phyloP scores from a whole-genome alignment of 2,797 vertebrate species.

The Phalloptychus januarius region DNA sequence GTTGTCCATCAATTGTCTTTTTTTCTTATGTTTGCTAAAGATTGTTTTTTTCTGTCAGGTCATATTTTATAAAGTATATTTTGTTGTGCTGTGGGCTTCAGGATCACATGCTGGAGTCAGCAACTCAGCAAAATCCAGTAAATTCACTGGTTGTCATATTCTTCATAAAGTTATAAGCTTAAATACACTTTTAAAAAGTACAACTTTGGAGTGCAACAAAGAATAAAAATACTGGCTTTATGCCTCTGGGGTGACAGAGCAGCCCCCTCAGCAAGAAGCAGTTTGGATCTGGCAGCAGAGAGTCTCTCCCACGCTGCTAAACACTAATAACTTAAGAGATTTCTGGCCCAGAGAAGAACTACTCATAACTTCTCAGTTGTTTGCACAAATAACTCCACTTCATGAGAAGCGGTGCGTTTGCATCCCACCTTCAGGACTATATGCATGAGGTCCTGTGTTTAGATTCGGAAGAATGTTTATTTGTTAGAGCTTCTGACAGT shows the following conservation, averaged over 20 bases:
- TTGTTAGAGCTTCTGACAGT: not conserved
- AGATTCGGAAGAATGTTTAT: not conserved
- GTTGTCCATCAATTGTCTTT: not conserved
- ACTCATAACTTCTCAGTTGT: constrained; percentile 28
- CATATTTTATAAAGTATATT: not conserved
- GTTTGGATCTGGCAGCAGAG: constrained; percentile 32
- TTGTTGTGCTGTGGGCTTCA: not conserved
- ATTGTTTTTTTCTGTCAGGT: not conserved
- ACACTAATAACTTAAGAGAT: constrained; percentile 48
- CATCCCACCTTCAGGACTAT: constrained; percentile 1
- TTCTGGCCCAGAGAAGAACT: constrained; percentile 25
- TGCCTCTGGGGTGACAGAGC: not conserved
- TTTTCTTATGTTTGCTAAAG: not conserved
- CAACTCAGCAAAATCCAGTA: not conserved
- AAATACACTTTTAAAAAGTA: not conserved
- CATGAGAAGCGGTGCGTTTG: not conserved
- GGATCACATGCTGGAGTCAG: not conserved
- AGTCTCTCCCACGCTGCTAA: constrained; percentile 43
- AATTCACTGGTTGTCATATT: constrained; percentile 3
- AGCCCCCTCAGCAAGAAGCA: constrained; percentile 16
- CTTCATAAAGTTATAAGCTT: not conserved
- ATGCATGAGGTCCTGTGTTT: not conserved
- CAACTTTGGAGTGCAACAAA: not conserved
- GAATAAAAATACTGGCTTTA: not conserved
- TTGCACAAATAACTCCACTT: constrained; percentile 16